These are phyloP conservation scores for Sinocyclocheilus anophthalmus DNA, from an alignment of 2,113 vertebrate genomes.

Conservation along the genomic window DNA sequence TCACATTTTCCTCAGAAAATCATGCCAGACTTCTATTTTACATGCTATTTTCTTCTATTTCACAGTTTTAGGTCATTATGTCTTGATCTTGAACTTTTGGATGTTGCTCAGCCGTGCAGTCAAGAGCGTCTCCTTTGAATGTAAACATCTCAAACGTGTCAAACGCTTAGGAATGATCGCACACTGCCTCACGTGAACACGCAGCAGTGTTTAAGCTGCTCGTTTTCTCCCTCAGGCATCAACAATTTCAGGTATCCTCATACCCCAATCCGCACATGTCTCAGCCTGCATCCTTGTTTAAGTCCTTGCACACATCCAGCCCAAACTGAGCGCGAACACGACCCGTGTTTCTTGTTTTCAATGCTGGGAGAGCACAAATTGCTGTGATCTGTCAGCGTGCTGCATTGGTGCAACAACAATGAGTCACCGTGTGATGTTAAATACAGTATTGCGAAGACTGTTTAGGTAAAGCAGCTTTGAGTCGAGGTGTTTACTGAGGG, in stretches of 20 bases:
- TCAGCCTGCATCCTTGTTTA: slow-evolving; percentile 17
- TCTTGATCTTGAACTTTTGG: neutral
- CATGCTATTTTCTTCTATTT: neutral
- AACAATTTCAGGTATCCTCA: slow-evolving; percentile 24
- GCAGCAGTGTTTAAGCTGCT: neutral
- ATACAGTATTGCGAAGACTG: neutral
- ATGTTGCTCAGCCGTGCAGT: neutral
- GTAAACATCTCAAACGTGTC: slow-evolving; percentile 17
- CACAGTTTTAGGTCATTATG: neutral
- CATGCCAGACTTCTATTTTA: neutral
- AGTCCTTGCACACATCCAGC: neutral
- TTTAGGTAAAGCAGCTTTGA: neutral
- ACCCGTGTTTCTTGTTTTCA: slow-evolving; percentile 14
- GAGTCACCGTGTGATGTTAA: neutral
- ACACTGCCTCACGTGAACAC: neutral
- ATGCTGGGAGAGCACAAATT: neutral
- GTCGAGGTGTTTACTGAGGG: neutral
- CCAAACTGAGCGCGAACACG: neutral
- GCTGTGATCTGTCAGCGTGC: neutral
- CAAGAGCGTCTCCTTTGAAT: neutral
- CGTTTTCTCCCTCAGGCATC: slow-evolving; percentile 12
- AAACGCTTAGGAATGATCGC: neutral
- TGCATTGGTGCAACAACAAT: slow-evolving; percentile 23
- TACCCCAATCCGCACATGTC: neutral
- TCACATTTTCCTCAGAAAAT: neutral